phyloP scores from a whole-genome alignment of 2,113 vertebrate genomes.

The Cryptomyrus ogoouensis region DNA sequence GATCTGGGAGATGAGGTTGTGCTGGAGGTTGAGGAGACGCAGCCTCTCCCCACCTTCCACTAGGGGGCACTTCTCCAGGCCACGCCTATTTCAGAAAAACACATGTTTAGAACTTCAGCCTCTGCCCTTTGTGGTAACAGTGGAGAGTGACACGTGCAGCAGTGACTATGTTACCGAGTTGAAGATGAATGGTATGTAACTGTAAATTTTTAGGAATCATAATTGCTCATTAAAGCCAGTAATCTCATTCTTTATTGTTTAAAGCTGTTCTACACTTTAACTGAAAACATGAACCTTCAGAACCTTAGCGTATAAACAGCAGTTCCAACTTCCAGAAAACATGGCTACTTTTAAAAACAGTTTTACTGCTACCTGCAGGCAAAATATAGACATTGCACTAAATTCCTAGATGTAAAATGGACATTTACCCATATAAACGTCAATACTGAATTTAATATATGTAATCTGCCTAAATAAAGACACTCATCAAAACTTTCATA shows the following conservation, averaged over 20 bases:
- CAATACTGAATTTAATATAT: neutral
- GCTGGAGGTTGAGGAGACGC: constrained; percentile 82
- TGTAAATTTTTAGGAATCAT: neutral
- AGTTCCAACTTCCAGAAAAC: neutral
- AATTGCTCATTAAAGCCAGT: neutral
- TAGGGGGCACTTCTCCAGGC: constrained; percentile 74
- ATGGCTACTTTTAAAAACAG: constrained; percentile 14
- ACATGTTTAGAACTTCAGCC: neutral
- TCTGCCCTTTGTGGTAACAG: neutral
- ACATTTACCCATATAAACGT: neutral
- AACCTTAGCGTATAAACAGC: neutral
- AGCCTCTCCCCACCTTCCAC: constrained; percentile 72
- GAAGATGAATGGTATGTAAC: neutral
- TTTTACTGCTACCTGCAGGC: constrained; percentile 58
- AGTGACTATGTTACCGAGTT: neutral
- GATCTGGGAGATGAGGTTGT: constrained; percentile 81
- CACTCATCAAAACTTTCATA: neutral
- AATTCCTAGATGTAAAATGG: neutral
- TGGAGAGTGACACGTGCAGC: neutral
- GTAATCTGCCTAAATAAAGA: neutral
- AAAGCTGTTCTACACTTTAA: neutral
- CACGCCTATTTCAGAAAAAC: constrained; percentile 58
- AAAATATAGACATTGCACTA: neutral
- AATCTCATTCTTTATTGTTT: neutral
- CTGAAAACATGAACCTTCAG: neutral